Evolutionary conservation across 2,797 vertebrate genomes (phyloP).

Genomic region (Sparus aurata): DNA sequence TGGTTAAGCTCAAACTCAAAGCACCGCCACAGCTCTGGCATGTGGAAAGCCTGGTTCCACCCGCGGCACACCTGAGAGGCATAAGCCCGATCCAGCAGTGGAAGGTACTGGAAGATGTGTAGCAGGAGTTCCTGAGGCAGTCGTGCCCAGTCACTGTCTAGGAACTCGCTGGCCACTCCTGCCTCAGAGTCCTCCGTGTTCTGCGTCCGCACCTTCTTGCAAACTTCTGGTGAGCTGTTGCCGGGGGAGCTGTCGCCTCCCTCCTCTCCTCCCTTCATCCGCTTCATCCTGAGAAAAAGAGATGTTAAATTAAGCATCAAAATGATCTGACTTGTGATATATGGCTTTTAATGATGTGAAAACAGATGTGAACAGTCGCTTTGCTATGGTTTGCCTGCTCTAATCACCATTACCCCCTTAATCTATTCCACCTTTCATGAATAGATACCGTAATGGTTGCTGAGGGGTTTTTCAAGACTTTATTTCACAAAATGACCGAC

Average conservation of each 20-base stretch:
- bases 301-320: neutral
- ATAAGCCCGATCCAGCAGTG: slow-evolving; percentile 94
- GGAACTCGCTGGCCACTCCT: neutral
- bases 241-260: slow-evolving; percentile 78
- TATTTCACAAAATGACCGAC: neutral
- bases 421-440: neutral
- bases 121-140: slow-evolving; percentile 95
- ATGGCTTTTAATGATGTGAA: too few species aligned
- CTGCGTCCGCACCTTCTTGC: slow-evolving; percentile 87
- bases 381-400: neutral
- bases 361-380: neutral
- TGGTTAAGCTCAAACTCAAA: slow-evolving; percentile 99
- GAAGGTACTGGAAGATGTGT: slow-evolving; percentile 95
- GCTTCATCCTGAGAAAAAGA: slow-evolving; percentile 90
- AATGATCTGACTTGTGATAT: too few species aligned
- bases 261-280: slow-evolving; percentile 88
- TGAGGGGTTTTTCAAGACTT: neutral
- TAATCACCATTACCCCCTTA: neutral
- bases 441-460: neutral
- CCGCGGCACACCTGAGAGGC: slow-evolving; percentile 95
- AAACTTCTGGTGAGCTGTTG: slow-evolving; percentile 75
- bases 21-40: slow-evolving; percentile 98
- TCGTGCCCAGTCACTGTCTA: slow-evolving; percentile 87
- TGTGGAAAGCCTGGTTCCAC: slow-evolving; percentile 98
- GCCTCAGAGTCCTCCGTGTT: slow-evolving; percentile 47